Conservation (phyloP, 2,888 invertebrate species). For the Eremobia ochroleuca region DNA sequence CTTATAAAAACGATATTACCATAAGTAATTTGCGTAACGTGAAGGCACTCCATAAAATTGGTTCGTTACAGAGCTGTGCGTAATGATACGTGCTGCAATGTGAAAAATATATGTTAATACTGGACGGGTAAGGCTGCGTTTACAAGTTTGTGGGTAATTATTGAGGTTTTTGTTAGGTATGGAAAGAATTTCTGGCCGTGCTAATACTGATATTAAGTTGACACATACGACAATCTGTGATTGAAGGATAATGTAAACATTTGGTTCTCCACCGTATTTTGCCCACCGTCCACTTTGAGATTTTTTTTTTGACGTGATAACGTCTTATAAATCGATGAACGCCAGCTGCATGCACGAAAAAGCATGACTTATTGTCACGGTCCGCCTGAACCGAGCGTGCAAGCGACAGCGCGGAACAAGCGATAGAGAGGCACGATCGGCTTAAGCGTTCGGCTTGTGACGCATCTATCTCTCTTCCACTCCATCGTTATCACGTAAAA, state of each 20-base stretch:
- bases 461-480: too few relatives aligned
- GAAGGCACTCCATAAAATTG: conserved; percentile 75
- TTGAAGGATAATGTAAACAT: not conserved
- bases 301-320: too few relatives aligned
- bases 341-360: too few relatives aligned
- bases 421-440: too few relatives aligned
- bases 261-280: too few relatives aligned
- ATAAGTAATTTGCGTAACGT: conserved; percentile 29
- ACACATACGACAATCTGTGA: not conserved
- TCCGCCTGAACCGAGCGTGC: too few relatives aligned
- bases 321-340: too few relatives aligned
- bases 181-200: not conserved
- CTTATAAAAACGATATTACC: conserved; percentile 36
- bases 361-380: too few relatives aligned
- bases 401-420: too few relatives aligned
- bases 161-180: not conserved
- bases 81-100: conserved; percentile 70
- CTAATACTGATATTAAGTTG: not conserved
- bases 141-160: conserved; percentile 6
- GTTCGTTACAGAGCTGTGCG: conserved; percentile 68
- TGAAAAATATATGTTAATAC: conserved; percentile 68
- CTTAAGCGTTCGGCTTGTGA: too few relatives aligned
- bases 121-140: conserved; percentile 44
- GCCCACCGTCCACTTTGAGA: too few relatives aligned
- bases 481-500: too few relatives aligned